Conservation (phyloP, 1,140 invertebrate genomes). For the Piezodorus guildinii region DNA sequence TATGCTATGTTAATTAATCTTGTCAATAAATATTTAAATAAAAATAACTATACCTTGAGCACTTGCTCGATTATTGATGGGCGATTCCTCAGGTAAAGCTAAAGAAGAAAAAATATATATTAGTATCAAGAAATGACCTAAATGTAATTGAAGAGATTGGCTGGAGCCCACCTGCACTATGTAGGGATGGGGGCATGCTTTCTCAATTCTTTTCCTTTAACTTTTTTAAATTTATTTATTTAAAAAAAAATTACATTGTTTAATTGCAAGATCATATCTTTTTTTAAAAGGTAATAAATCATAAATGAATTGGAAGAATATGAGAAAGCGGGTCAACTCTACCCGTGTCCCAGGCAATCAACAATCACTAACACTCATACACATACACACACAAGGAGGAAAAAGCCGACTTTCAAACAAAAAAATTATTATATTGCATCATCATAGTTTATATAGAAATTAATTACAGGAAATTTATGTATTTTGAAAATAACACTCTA, state of each 20-base stretch:
- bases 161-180: constrained; percentile 11
- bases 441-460: too few relatives aligned
- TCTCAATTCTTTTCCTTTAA: neutral
- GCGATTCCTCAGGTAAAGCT: neutral
- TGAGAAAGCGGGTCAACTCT: constrained; percentile 15
- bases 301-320: neutral
- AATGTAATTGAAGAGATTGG: constrained; percentile 10
- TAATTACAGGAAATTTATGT: too few relatives aligned
- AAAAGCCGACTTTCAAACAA: neutral
- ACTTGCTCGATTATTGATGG: neutral
- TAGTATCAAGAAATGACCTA: neutral
- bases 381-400: constrained; percentile 5
- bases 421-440: too few relatives aligned
- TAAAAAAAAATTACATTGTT: too few relatives aligned
- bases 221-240: too few relatives aligned
- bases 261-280: too few relatives aligned
- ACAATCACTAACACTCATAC: neutral
- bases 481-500: too few relatives aligned
- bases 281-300: too few relatives aligned
- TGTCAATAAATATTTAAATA: neutral
- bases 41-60: neutral
- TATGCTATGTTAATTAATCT: too few relatives aligned
- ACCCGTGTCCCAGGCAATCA: neutral
- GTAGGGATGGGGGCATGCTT: constrained; percentile 7
- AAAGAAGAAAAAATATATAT: neutral